phyloP scores from a whole-genome alignment of 2,113 vertebrate species.

The Nerophis lumbriciformis region DNA sequence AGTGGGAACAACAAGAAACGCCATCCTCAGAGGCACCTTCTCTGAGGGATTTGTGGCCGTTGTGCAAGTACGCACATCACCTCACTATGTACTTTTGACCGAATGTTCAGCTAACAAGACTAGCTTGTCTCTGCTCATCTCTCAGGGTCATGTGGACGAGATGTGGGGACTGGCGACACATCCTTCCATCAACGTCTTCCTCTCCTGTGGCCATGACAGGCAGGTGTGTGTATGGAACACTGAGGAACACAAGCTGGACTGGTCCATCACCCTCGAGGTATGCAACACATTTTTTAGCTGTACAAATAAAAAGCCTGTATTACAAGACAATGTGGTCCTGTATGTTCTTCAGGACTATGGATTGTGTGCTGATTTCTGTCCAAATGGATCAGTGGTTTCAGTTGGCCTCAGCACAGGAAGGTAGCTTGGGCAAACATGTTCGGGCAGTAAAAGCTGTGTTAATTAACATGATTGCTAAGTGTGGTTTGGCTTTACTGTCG shows the following conservation, averaged over 20 bases:
- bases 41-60: constrained; percentile 80
- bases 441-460: background rate
- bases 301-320: background rate
- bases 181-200: constrained; percentile 78
- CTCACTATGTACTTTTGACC: background rate
- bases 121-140: background rate
- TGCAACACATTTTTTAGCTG: background rate
- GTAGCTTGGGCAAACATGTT: constrained; percentile 43
- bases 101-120: background rate
- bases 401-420: constrained; percentile 84
- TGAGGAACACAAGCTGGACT: constrained; percentile 78
- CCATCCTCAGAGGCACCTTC: constrained; percentile 80
- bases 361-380: constrained; percentile 86
- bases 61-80: constrained; percentile 72
- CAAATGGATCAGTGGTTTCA: constrained; percentile 79
- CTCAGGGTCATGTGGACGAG: constrained; percentile 85
- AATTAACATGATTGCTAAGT: background rate
- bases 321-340: background rate
- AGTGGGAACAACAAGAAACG: constrained; percentile 85
- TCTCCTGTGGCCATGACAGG: constrained; percentile 84
- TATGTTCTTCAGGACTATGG: constrained; percentile 78
- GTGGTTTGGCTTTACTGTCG: background rate
- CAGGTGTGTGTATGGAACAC: constrained; percentile 87
- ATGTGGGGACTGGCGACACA: constrained; percentile 89
- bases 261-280: constrained; percentile 83